These are phyloP conservation scores for Timema cristinae DNA, from an alignment of 2,888 invertebrate genomes.

Conservation along the genomic window DNA sequence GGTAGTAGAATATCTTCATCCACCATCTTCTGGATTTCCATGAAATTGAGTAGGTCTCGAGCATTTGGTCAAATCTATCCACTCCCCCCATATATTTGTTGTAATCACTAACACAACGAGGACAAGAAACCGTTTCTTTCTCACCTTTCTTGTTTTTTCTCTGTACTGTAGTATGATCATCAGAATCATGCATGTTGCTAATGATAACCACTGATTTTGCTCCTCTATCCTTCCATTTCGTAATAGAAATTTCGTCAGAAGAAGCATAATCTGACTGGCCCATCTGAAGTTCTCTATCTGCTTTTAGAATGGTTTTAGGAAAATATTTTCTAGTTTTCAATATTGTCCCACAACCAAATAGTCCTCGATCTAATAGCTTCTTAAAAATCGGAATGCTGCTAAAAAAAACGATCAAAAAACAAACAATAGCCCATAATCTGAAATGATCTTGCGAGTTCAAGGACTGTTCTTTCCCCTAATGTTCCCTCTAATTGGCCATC, in stretches of 20 bases:
- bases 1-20: constrained; percentile 38
- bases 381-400: constrained; percentile 35
- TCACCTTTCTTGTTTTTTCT: constrained; percentile 35
- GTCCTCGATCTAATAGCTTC: constrained; percentile 31
- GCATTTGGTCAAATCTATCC: constrained; percentile 37
- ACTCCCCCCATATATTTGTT: constrained; percentile 39
- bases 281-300: constrained; percentile 34
- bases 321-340: constrained; percentile 35
- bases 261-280: constrained; percentile 34
- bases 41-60: constrained; percentile 34
- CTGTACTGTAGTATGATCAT: constrained; percentile 29
- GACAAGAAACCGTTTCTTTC: constrained; percentile 34
- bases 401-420: constrained; percentile 39
- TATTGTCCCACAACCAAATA: constrained; percentile 39
- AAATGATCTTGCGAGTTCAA: constrained; percentile 34
- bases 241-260: constrained; percentile 34
- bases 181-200: constrained; percentile 34
- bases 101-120: constrained; percentile 36
- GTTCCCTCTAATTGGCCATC: not conserved
- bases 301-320: constrained; percentile 34
- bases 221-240: constrained; percentile 39
- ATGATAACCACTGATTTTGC: constrained; percentile 34
- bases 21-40: constrained; percentile 40
- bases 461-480: constrained; percentile 37
- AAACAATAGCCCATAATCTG: constrained; percentile 34